Evolutionary conservation across 2,888 invertebrate genomes (phyloP).

Genomic region (Ditylenchus weischeri): DNA sequence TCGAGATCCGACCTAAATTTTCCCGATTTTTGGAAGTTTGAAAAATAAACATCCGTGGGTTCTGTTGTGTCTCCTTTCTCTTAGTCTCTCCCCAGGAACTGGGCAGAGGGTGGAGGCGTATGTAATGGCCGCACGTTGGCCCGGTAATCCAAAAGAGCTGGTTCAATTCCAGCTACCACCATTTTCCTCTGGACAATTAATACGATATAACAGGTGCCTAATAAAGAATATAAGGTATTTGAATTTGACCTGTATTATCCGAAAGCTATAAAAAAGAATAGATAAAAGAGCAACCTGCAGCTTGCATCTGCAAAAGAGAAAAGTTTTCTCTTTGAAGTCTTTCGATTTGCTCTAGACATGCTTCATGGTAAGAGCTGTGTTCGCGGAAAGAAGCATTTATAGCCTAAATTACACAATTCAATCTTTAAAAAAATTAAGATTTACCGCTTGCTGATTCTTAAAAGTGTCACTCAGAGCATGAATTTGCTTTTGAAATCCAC

Average conservation of each 20-base stretch:
- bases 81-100: no score
- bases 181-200: no score
- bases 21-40: no score
- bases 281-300: constrained; percentile 15
- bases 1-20: no score
- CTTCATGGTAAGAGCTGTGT: constrained; percentile 41
- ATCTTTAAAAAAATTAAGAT: constrained; percentile 16
- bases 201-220: no score
- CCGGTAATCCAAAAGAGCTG: no score
- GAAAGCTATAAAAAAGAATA: neutral
- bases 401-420: constrained; percentile 29
- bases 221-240: no score
- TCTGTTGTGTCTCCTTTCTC: no score
- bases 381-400: constrained; percentile 43
- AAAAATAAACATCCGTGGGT: no score
- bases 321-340: constrained; percentile 53
- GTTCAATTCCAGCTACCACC: no score
- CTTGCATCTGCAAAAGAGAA: constrained; percentile 38
- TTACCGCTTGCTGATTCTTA: constrained; percentile 44
- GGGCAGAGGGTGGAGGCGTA: no score
- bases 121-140: no score
- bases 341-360: constrained; percentile 53
- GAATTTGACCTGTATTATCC: constrained; percentile 8
- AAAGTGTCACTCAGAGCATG: constrained; percentile 33
- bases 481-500: neutral